Conservation (phyloP, 1,140 invertebrate genomes). For the Portunus trituberculatus region DNA sequence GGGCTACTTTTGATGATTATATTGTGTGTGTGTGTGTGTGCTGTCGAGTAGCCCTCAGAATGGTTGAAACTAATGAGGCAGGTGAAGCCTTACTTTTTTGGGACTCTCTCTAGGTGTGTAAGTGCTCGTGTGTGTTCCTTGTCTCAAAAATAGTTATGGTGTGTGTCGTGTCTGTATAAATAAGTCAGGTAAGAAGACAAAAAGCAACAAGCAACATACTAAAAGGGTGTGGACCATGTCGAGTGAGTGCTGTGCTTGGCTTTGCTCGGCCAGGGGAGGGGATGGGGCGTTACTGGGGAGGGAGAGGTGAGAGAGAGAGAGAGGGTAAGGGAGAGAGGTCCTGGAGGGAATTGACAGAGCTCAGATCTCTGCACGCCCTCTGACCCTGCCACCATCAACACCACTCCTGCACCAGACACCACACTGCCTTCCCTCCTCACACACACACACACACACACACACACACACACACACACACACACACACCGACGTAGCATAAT, state of each 20-base stretch:
- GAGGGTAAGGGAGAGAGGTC: slow-evolving; percentile 19
- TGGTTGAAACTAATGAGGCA: neutral
- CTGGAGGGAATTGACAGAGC: neutral
- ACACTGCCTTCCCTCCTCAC: neutral
- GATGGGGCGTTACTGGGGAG: neutral
- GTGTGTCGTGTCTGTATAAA: neutral
- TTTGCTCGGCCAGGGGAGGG: too few relatives aligned
- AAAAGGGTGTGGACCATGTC: neutral
- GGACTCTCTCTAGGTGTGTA: slow-evolving; percentile 30
- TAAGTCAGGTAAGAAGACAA: neutral
- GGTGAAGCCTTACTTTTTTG: neutral
- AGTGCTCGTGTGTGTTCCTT: neutral
- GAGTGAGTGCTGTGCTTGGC: too few relatives aligned
- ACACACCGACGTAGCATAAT: neutral
- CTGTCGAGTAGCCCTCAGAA: neutral
- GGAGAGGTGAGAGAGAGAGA: neutral
- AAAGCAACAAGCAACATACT: neutral
- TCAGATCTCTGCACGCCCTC: neutral
- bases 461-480: slow-evolving; percentile 20
- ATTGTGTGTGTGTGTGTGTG: neutral
- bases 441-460: slow-evolving; percentile 4
- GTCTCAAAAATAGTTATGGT: neutral
- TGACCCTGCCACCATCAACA: neutral
- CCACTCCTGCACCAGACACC: too few relatives aligned
- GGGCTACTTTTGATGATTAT: too few relatives aligned